A percentile compares a stretch with the other conserved stretches of the same genome.
Evolutionary conservation across 2,113 vertebrate genomes (phyloP).

Genomic region (Garra rufa): DNA sequence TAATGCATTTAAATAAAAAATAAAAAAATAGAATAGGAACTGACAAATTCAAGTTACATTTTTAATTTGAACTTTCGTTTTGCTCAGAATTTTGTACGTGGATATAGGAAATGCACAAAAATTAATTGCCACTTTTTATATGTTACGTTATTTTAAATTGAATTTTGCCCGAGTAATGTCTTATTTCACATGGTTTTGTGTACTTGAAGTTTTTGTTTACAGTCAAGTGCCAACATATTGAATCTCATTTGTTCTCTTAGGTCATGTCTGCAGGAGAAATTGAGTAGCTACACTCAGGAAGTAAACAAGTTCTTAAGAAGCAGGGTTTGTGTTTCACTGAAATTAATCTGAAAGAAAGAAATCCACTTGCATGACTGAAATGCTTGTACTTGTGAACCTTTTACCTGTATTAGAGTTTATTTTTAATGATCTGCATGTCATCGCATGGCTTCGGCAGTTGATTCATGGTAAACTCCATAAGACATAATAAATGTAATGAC

Average conservation of each 20-base stretch:
- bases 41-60: neutral
- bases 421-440: neutral
- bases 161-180: too few species aligned
- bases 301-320: constrained; percentile 59
- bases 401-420: neutral
- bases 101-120: neutral
- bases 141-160: neutral
- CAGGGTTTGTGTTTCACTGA: constrained; percentile 60
- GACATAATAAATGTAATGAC: neutral
- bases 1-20: neutral
- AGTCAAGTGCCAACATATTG: neutral
- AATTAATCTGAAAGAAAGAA: neutral
- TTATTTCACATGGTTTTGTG: too few species aligned
- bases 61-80: neutral
- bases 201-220: too few species aligned
- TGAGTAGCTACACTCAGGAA: constrained; percentile 64
- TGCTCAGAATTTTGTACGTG: neutral
- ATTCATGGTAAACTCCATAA: neutral
- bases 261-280: constrained; percentile 61
- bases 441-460: neutral
- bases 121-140: neutral
- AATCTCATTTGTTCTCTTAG: constrained; percentile 50
- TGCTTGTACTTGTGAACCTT: neutral
- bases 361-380: neutral
- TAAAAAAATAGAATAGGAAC: neutral